Base-by-base conservation (phyloP, 2,113 vertebrate genomes). In the Planiliza haematocheilus region DNA sequence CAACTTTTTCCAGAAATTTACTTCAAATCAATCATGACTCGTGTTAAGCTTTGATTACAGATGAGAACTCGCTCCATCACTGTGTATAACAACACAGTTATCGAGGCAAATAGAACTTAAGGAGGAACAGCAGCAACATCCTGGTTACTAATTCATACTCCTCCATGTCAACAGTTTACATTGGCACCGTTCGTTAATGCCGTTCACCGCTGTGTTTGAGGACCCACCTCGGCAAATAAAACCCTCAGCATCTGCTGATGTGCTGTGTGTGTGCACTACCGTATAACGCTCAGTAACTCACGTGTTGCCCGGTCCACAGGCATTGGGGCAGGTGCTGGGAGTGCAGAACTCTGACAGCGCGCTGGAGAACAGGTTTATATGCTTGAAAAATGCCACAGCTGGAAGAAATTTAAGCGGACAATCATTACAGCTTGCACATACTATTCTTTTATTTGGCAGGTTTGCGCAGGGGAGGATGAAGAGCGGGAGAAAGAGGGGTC, bases 321-420 rank as follows among this genome's bases (percentile, higher is more conserved):
- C 91, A 7, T 87, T 91, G 4, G 94, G 94, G 67, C 94, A 95
- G 76, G 90, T 91, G 51, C 72, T 89, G 45, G 87, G 86, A 16
- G 94, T 93, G 88, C 94, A 95, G 88, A 91, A 93, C 70, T 95
- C 94, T 0, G 93, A 95, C 59, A 95, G 68, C 0, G 93, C 91
- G 12, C 94, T 94, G 41, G 90, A 93, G 82, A 95, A 85, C 79
- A 95, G 80, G 74, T 93, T 95, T 82, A 93, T 92, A 16, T 94
- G 90, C 80, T 94, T 94, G 89, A 95, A 95, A 89, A 95, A 95
- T 0, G 91, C 91, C 62, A 94, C 87, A 0, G 94, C 94, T 95
- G 87, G 46, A 77, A 75, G 60, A 88, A 58, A 62, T 20, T n/a
- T 45, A 62, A 8, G 59, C 18, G 50, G 20, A 60, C 13, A 1